A percentile compares a stretch with the other conserved stretches of the same genome.
These are phyloP conservation scores for Mustelus asterias DNA, from an alignment of 2,113 vertebrate genomes.

Conservation along the genomic window DNA sequence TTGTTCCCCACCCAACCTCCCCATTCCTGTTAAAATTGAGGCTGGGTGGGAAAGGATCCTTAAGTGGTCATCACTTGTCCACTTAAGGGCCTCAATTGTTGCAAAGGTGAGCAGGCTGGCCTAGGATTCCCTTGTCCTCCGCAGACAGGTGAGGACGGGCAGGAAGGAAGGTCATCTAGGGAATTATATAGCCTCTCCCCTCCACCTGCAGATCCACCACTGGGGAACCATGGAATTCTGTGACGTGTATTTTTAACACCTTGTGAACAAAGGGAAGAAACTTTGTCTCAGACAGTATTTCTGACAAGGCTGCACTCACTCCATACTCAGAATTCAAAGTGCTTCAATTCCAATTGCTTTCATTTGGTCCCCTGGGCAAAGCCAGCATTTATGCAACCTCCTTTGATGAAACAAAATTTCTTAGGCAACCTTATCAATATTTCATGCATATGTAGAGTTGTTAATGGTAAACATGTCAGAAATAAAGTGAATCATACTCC, in stretches of 20 bases:
- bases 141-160: no score
- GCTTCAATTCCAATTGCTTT: background rate
- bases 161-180: no score
- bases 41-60: no score
- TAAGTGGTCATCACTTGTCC: no score
- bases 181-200: no score
- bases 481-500: background rate
- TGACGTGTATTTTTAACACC: background rate
- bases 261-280: background rate
- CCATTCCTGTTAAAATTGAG: no score
- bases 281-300: background rate
- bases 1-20: no score
- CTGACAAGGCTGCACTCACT: background rate
- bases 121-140: no score
- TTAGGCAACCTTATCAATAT: background rate
- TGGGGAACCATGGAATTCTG: no score
- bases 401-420: background rate
- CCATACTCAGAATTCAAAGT: background rate
- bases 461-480: background rate
- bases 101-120: no score
- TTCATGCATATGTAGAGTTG: background rate
- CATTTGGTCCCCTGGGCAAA: background rate
- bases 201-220: no score
- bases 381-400: background rate
- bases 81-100: no score